Percentiles rank a stretch among this genome's conserved stretches.
These are phyloP conservation scores for Delphinapterus leucas DNA, from an alignment of 2,113 vertebrate genomes.

Conservation along the genomic window DNA sequence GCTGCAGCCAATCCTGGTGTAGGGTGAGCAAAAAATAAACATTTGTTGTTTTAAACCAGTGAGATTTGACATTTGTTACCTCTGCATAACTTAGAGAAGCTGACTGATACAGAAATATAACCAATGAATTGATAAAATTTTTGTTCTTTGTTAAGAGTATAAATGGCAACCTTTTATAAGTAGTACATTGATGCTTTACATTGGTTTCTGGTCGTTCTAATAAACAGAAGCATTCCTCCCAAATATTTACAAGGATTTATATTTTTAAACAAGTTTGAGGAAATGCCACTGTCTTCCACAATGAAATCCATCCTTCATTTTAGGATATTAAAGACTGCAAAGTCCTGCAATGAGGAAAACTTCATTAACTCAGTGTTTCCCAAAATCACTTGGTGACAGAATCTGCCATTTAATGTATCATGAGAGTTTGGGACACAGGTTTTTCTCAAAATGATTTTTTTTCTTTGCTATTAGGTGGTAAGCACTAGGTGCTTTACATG, in stretches of 20 bases:
- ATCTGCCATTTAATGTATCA: not conserved
- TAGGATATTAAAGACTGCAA: not conserved
- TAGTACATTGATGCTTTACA: not conserved
- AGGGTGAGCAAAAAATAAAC: not conserved
- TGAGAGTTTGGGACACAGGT: not conserved
- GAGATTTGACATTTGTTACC: not conserved
- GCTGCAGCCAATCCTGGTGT: not conserved
- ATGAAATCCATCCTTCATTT: not conserved
- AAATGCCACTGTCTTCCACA: not conserved
- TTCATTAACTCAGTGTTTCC: not conserved
- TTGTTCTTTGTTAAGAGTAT: not conserved
- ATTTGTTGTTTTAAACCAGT: not conserved
- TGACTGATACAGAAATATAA: not conserved
- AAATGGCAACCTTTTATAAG: not conserved
- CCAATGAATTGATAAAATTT: not conserved
- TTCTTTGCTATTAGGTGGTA: not conserved
- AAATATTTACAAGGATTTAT: not conserved
- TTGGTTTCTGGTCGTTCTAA: not conserved
- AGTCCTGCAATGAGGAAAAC: not conserved
- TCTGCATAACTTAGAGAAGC: not conserved
- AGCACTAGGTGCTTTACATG: not conserved
- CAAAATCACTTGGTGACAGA: not conserved
- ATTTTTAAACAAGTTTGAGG: not conserved
- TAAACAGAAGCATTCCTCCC: not conserved
- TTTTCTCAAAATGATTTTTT: conserved; percentile 19